Base-by-base conservation (phyloP, 2,113 vertebrate species). In the Pholis gunnellus region DNA sequence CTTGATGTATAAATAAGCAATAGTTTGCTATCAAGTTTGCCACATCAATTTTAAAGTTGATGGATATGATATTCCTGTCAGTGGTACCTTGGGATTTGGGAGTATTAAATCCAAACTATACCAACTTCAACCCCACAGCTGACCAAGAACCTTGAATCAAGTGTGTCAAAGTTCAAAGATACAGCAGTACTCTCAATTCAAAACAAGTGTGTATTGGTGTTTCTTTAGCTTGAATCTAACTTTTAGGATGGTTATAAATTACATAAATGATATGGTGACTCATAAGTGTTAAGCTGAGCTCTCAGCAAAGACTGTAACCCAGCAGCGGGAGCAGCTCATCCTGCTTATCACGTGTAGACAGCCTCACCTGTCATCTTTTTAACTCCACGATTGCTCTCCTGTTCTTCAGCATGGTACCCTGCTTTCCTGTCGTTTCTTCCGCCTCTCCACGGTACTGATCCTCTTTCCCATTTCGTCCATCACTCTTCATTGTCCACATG, bases 401-500 rank as follows among this genome's bases (percentile, higher is more conserved):
- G 1, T 52, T 67, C 79, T 14, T 81, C 63, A 78, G 83, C 79
- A 78, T 27, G 68, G 76, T 72, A 71, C 40, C 18, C n/a, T 7
- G 11, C 52, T 66, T 75, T 75, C 54, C 54, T 54, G 48, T 83
- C 79, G 77, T 87, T 83, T 75, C 64, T 71, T 25, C 57, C 54
- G 78, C 17, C 3, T 40, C 34, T 82, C 77, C 73, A 50, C 74
- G 29, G 57, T 74, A 34, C 81, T 79, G 78, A 86, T 85, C 72
- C 48, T 61, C 78, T 59, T 85, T 79, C 72, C 86, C 72, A 67
- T 83, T 88, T 86, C 46, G 67, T 75, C 78, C 69, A 91, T 88
- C 88, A 91, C 78, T 89, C 85, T 89, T 89, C 87, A 91, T 88
- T 88, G 86, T 85, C 87, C 82, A 84, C 66, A 61, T 87, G 90